Evolutionary conservation across 2,113 vertebrate genomes (phyloP).

Genomic region (Corydoras sp.): DNA sequence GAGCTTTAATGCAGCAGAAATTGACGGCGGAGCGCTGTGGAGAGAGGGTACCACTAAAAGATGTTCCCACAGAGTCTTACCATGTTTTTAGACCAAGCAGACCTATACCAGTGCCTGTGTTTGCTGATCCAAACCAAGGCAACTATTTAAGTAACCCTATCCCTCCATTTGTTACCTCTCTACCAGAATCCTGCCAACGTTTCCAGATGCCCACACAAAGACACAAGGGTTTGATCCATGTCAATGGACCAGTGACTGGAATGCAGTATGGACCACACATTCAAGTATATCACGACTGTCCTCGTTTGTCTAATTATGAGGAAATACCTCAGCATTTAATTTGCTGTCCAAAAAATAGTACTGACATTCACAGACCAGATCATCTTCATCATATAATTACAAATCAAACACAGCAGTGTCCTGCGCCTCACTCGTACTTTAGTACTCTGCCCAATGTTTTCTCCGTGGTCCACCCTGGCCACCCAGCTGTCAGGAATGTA

Average conservation of each 20-base stretch:
- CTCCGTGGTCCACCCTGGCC: constrained; percentile 44
- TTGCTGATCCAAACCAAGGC: constrained; percentile 59
- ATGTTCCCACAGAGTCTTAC: constrained; percentile 49
- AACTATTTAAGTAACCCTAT: constrained; percentile 50
- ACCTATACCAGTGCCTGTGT: constrained; percentile 42
- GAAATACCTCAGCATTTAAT: constrained; percentile 59
- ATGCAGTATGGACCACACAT: constrained; percentile 41
- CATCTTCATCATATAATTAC: constrained; percentile 40
- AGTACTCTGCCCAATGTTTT: constrained; percentile 48
- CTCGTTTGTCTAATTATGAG: constrained; percentile 56
- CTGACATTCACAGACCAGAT: constrained; percentile 57
- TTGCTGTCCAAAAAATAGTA: constrained; percentile 63
- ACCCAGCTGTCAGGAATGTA: constrained; percentile 47
- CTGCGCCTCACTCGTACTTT: constrained; percentile 40
- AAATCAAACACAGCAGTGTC: constrained; percentile 40
- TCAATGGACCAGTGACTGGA: constrained; percentile 61
- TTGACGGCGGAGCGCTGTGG: constrained; percentile 44
- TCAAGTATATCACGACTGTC: constrained; percentile 59
- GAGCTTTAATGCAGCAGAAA: constrained; percentile 46
- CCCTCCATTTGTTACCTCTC: constrained; percentile 49
- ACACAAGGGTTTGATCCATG: constrained; percentile 48
- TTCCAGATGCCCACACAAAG: constrained; percentile 46
- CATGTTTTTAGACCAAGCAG: constrained; percentile 39
- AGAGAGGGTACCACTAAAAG: constrained; percentile 48
- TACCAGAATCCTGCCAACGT: constrained; percentile 58